Base-by-base conservation (phyloP, 1,140 invertebrate species). In the Pachyrhynchus sulphureomaculatus region DNA sequence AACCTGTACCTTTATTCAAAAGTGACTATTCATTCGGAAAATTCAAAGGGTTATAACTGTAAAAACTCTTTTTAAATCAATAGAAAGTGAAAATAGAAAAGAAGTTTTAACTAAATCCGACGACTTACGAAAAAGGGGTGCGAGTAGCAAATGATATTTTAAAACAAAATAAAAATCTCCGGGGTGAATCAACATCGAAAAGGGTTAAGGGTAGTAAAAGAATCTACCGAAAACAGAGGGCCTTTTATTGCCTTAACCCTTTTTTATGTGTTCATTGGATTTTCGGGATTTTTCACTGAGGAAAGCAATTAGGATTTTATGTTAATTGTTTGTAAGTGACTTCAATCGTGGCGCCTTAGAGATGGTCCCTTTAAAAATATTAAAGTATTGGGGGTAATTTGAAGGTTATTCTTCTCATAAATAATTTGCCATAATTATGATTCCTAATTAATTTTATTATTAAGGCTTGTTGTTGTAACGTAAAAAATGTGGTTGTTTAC, bases 281-380 rank as follows among this genome's bases (percentile, higher is more conserved):
- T 67, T 65, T 67, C 54, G 51, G 62, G 61, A 67, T 67, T 67
- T 67, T 67, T 67, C 52, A 36, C 56, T 45, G 23, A 23, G 13
- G 26, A 49, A 56, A 61, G 62, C 65, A 67, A 67, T 67, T 67
- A 67, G 62, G 65, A 67, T 67, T 67, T 67, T 64, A 67, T 67
- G 65, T 67, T 67, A 67, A 67, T 67, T 67, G 65, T 67, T 64
- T 67, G 62, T 64, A 67, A 67, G 56, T 64, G 65, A 62, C 56
- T 56, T 41, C 65, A 64, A 64, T 67, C 64, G 61, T 64, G 36
- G 37, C 57, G 55, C 36, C 53, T 59, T 59, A 60, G 45, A 20
- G 39, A 60, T 45, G 17, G 26, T 17, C 13, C n/a, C 20, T 23
- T 44, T 2, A n/a, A 44, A 44, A 44, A 44, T 44, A 44, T 44